Conservation (phyloP, 2,797 vertebrate genomes). For the Dromococcyx pavoninus region DNA sequence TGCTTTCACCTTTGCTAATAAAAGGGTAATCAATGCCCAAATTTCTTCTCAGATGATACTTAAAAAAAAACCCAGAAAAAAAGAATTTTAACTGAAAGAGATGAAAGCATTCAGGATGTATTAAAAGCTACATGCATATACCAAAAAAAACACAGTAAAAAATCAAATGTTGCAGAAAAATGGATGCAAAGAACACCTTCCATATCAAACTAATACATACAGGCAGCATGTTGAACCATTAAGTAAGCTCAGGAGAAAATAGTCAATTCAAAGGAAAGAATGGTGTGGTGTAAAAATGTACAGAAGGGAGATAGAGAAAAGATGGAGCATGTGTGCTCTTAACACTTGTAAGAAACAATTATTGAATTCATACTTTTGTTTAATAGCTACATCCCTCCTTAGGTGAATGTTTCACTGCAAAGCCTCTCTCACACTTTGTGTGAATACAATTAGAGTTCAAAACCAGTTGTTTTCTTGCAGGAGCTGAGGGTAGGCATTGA, state of each 20-base stretch:
- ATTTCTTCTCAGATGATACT: background rate
- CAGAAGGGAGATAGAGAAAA: background rate
- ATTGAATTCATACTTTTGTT: background rate
- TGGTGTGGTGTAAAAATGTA: background rate
- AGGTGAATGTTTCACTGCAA: background rate
- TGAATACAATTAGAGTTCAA: background rate
- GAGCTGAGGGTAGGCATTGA: background rate
- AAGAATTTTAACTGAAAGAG: background rate
- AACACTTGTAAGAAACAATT: background rate
- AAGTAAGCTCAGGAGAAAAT: background rate
- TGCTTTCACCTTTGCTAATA: background rate
- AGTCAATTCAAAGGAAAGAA: background rate
- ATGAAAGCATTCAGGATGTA: background rate
- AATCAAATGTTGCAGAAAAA: background rate
- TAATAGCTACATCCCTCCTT: background rate
- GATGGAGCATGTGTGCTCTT: background rate
- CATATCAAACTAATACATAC: rapidly evolving
- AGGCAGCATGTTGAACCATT: background rate
- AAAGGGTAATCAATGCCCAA: background rate
- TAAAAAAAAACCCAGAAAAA: background rate
- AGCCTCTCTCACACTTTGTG: background rate
- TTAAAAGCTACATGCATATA: background rate
- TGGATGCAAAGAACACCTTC: background rate
- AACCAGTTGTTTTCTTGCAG: background rate
- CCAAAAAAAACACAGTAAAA: background rate